Conservation (phyloP, 2,113 vertebrate genomes). For the Solenodon paradoxus region DNA sequence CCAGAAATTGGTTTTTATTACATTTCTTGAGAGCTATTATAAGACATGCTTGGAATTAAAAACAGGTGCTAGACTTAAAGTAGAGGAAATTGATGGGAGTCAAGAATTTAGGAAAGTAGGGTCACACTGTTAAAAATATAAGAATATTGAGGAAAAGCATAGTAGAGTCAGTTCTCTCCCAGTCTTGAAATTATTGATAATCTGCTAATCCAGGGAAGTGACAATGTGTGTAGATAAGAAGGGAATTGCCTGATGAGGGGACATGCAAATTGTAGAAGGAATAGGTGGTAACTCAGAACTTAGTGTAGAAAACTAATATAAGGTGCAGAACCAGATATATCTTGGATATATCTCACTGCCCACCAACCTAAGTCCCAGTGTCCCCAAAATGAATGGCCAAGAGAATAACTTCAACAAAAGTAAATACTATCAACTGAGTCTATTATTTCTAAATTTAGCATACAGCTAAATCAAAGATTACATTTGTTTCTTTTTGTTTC, state of each 20-base stretch:
- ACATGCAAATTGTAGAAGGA: background rate
- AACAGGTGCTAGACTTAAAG: background rate
- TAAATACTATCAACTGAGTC: background rate
- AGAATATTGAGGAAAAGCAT: background rate
- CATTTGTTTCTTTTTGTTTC: background rate
- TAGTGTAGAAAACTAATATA: background rate
- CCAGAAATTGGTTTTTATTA: background rate
- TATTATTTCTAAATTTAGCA: background rate
- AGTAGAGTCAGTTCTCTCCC: background rate
- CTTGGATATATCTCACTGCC: background rate
- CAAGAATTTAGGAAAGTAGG: background rate
- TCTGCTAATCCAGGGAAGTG: background rate
- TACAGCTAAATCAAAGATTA: background rate
- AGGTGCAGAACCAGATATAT: background rate
- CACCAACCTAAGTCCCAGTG: background rate
- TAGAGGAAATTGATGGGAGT: background rate
- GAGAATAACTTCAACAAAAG: background rate
- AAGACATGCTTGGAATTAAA: background rate
- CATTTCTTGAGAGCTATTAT: background rate
- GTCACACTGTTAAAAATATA: background rate
- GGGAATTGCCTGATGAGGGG: background rate
- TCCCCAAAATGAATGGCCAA: background rate
- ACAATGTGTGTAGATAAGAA: background rate
- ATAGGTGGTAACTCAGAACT: fast-evolving
- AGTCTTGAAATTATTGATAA: background rate